Base-by-base conservation (phyloP, 2,113 vertebrate genomes). In the Periophthalmus modestus region DNA sequence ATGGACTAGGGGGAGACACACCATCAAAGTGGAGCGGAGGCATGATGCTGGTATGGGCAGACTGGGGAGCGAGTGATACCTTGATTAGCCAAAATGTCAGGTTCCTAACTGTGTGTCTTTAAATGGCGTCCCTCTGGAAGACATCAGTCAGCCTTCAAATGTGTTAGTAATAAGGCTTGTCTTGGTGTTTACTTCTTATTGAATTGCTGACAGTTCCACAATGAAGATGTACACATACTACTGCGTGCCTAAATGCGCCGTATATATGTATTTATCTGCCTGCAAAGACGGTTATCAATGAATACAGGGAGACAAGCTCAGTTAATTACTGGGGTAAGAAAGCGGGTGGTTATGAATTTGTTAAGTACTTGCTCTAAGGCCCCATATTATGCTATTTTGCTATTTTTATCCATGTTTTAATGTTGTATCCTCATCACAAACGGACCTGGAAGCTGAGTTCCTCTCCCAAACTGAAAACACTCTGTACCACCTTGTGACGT, bases 21-120 rank as follows among this genome's bases (percentile, higher is more conserved):
- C 72, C 80, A 81, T 88, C 84, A 87, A 81, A 82, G 73, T 65
- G 69, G 58, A 81, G 59, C 82, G 81, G 81, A 75, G 73, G 61
- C 77, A 58, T 72, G 68, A 28, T 59, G 23, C 21, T 28, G 14
- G 5, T 62, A 28, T 33, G 59, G 34, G 59, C 2, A 28, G 55
- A 55, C 33, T 46, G 63, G 52, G 66, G 66, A 48, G 68, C 70
- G 73, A 69, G 69, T 68, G 81, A 83, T 69, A 71, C 48, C 62
- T 83, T 81, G 73, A 84, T 86, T 72, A 46, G 69, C 66, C 71
- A 61, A 85, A 87, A 80, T 85, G 72, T 79, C 55, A 76, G 62
- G 47, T 71, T 80, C 48, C 55, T 34, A 50, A 65, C 66, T 66
- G 39, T 69, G 70, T 61, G 19, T 67, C 43, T 68, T 71, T 73